Evolutionary conservation across 1,140 invertebrate species (phyloP).

Genomic region (Conus betulinus): DNA sequence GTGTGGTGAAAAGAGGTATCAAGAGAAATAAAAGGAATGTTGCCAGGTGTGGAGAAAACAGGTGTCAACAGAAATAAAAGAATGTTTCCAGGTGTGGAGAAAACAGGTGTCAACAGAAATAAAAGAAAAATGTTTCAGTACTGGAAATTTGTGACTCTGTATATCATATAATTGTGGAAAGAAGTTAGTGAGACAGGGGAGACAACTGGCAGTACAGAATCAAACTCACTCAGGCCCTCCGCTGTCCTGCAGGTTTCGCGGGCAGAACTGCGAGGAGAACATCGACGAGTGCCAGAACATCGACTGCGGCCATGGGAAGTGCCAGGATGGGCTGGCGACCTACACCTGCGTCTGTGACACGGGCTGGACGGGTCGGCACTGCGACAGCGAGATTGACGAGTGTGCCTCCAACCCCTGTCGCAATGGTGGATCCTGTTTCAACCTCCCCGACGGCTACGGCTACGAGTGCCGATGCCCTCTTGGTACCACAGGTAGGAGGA

Average conservation of each 20-base stretch:
- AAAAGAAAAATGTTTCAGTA: no score
- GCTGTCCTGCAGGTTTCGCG: conserved; percentile 33
- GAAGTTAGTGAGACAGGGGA: no score
- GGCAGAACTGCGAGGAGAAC: conserved; percentile 67
- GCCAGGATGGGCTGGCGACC: conserved; percentile 52
- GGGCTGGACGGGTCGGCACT: conserved; percentile 77
- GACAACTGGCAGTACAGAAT: no score
- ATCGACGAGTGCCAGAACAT: conserved; percentile 50
- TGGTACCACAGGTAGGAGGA: conserved; percentile 84
- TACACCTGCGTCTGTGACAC: conserved; percentile 88
- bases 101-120: no score
- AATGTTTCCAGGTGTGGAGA: no score
- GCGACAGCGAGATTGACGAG: conserved; percentile 75
- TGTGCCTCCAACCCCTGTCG: conserved; percentile 91
- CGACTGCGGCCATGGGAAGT: conserved; percentile 43
- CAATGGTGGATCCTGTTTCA: conserved; percentile 58
- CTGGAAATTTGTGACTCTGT: no score
- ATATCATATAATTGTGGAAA: no score
- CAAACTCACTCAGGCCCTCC: conserved; percentile 40
- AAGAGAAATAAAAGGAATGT: no score
- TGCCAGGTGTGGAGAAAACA: no score
- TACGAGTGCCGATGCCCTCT: conserved; percentile 84
- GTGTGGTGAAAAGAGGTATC: no score
- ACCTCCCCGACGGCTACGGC: conserved; percentile 60
- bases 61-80: no score